Conservation (phyloP, 2,888 invertebrate species). For the Chorisops tibialis region DNA sequence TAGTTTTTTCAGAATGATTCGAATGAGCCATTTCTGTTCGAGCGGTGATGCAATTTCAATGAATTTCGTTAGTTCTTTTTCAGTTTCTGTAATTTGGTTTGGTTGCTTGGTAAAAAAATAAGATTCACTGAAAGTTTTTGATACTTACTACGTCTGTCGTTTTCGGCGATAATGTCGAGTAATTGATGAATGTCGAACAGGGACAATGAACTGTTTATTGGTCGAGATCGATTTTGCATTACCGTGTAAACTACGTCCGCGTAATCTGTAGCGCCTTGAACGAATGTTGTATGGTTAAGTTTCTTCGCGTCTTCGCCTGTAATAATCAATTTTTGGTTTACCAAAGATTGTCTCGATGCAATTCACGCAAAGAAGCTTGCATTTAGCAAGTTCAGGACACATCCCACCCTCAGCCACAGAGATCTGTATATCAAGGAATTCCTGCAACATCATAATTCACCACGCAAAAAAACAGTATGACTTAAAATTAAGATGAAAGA, state of each 20-base stretch:
- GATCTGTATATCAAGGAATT: too few species aligned
- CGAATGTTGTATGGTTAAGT: conserved; percentile 38
- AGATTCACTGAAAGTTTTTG: neutral
- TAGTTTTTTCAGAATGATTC: conserved; percentile 83
- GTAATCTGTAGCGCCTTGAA: conserved; percentile 61
- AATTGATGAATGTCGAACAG: conserved; percentile 69
- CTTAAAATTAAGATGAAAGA: too few species aligned
- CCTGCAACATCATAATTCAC: too few species aligned
- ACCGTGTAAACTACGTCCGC: conserved; percentile 74
- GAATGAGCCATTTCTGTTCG: conserved; percentile 87
- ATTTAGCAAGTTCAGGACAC: too few species aligned
- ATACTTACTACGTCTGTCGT: conserved; percentile 59
- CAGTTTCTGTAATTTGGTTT: conserved; percentile 48
- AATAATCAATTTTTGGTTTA: neutral
- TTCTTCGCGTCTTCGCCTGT: conserved; percentile 51
- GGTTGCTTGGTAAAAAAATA: conserved; percentile 15
- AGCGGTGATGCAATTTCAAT: conserved; percentile 65
- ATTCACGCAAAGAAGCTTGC: too few species aligned
- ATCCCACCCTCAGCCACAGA: too few species aligned
- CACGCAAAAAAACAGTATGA: too few species aligned
- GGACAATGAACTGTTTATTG: conserved; percentile 55
- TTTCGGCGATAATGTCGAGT: conserved; percentile 71
- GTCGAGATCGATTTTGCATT: conserved; percentile 57
- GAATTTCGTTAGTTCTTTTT: conserved; percentile 64
- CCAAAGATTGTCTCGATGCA: too few species aligned